These are phyloP conservation scores for Cassiopea xamachana DNA, from an alignment of 30 jellyfish, hydroid and myxozoan genomes.

Conservation along the genomic window DNA sequence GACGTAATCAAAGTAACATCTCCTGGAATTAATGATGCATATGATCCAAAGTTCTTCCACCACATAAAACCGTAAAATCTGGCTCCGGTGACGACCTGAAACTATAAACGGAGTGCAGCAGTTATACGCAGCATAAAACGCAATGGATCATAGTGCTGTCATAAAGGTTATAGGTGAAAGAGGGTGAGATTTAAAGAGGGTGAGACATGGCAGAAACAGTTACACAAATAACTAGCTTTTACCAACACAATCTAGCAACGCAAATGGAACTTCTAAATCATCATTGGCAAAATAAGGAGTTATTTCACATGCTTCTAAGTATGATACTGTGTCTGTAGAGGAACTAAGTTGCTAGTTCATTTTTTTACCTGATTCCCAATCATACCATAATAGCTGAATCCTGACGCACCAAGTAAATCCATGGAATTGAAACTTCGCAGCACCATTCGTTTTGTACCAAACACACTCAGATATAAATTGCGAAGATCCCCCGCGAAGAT, in stretches of 20 bases:
- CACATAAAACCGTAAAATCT: conserved; percentile 96
- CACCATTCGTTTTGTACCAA: conserved; percentile 39
- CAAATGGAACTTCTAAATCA: too few relatives aligned
- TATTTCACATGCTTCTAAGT: too few relatives aligned
- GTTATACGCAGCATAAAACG: too few relatives aligned
- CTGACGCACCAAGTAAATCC: conserved; percentile 50
- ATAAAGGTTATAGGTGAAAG: too few relatives aligned
- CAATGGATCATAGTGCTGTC: too few relatives aligned
- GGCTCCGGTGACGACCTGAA: conserved; percentile 86
- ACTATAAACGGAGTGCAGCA: background rate
- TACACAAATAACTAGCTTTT: too few relatives aligned
- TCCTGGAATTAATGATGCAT: conserved; percentile 66
- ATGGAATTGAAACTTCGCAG: conserved; percentile 70
- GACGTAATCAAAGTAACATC: conserved; percentile 56
- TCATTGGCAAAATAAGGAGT: too few relatives aligned
- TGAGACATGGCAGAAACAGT: too few relatives aligned
- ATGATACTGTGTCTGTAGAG: background rate
- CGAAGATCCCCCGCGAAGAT: conserved; percentile 94
- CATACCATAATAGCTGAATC: conserved; percentile 81
- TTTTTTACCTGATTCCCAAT: conserved; percentile 75
- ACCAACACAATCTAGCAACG: too few relatives aligned
- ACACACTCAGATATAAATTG: conserved; percentile 48
- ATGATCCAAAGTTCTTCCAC: conserved; percentile 88
- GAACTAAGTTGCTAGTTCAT: background rate
- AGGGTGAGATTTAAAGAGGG: too few relatives aligned